Conservation (phyloP, 2,113 vertebrate genomes). For the Vulpes lagopus region DNA sequence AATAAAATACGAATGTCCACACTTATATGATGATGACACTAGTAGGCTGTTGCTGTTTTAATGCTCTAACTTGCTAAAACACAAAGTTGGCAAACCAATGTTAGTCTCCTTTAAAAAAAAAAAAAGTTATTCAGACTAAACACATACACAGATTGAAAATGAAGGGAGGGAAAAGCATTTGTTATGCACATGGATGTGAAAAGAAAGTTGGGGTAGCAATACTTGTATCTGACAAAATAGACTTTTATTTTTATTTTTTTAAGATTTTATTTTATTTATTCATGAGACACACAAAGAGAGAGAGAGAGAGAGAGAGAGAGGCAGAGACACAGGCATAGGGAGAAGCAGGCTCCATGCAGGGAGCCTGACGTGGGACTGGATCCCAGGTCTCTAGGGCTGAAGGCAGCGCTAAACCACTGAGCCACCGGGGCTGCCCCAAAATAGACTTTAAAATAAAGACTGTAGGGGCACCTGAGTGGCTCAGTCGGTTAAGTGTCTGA, state of each 20-base stretch:
- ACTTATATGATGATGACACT: background rate
- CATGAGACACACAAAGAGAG: background rate
- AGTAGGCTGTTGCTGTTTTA: background rate
- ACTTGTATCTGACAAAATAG: background rate
- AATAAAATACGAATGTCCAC: background rate
- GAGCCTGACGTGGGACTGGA: rapidly evolving
- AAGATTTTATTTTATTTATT: background rate
- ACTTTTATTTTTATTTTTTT: background rate
- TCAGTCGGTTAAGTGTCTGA: too few species aligned
- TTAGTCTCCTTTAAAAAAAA: background rate
- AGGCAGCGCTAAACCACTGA: background rate
- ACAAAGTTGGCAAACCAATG: background rate
- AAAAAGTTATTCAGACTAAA: background rate
- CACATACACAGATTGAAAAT: background rate
- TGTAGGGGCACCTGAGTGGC: background rate
- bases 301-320: background rate
- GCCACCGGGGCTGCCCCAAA: too few species aligned
- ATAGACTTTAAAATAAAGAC: too few species aligned
- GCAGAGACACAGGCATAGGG: background rate
- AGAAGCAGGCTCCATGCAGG: background rate
- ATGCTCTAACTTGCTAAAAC: background rate
- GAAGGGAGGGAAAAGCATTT: background rate
- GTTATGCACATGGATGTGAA: background rate
- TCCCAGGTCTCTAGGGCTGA: background rate
- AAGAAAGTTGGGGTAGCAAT: background rate